These are phyloP conservation scores for Sminthopsis crassicaudata DNA, from an alignment of 2,113 vertebrate species.

Conservation along the genomic window DNA sequence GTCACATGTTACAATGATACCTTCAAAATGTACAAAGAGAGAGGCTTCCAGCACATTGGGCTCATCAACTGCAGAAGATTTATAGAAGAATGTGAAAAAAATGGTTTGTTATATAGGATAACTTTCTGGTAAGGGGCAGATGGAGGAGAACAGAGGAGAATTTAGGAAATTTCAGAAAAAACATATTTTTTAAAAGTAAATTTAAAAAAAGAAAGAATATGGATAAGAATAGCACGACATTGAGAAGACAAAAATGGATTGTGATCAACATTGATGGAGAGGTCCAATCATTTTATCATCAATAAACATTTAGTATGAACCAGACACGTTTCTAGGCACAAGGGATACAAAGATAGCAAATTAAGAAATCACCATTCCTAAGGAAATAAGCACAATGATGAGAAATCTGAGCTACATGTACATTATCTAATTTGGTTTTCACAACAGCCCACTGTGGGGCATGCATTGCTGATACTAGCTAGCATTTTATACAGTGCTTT, in stretches of 20 bases:
- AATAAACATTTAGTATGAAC: not conserved
- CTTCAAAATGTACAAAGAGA: not conserved
- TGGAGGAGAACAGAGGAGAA: not conserved
- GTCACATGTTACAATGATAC: not conserved
- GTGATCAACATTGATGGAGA: not conserved
- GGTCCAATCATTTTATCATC: not conserved
- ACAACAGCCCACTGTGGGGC: not conserved
- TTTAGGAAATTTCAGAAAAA: not conserved
- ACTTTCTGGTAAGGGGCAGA: not conserved
- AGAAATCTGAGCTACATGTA: not conserved
- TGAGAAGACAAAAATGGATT: not conserved
- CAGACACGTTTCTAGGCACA: not conserved
- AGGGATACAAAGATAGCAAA: not conserved
- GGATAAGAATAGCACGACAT: not conserved
- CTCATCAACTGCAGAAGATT: not conserved
- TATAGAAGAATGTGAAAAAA: not conserved
- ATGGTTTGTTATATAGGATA: not conserved
- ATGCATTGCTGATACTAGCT: not conserved
- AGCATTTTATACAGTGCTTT: not conserved
- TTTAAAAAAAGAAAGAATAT: not conserved
- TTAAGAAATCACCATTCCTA: not conserved
- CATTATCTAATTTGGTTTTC: not conserved
- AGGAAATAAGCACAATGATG: not conserved
- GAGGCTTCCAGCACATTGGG: not conserved
- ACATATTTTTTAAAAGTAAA: not conserved